Evolutionary conservation across 2,797 vertebrate species (phyloP), one percentile per base, ranked within the genome.

Genomic region (Parotocinclus haroldoi): DNA sequence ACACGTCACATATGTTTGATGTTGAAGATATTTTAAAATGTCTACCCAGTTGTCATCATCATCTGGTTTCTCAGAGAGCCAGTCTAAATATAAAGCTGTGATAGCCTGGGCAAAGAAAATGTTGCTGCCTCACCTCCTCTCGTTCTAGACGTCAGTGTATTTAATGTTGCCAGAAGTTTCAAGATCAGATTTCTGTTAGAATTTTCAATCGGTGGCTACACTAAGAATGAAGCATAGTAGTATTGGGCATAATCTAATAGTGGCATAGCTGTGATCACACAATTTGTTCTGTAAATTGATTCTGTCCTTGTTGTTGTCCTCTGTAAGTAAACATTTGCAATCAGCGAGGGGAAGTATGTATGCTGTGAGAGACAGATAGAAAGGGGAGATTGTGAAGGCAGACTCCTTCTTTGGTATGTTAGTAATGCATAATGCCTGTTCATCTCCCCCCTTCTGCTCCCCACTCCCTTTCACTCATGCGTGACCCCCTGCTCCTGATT

Each of bases 91-190:
- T 78, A 78, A 86, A 85, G 81, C 82, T 76, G 74, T 81, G 83
- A 86, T 84, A 81, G 82, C 85, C 81, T 79, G 79, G 69, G 79
- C 77, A 39, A 68, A 76, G 78, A 85, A 86, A 87, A 89, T 82
- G 49, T 75, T 40, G 82, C 83, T 78, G 52, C 53, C 66, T 55
- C 48, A 74, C 52, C 48, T 63, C 58, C 3, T 51, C 37, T 48
- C 53, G 51, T 63, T 18, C 37, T 59, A 18, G 46, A 40, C 10
- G 16, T 40, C 53, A 17, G 36, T 39, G 44, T 56, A 27, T 7
- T 62, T 51, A 62, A 40, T 52, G 17, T 19, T 55, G 45, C 61
- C 50, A 36, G 50, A 10, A 16, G 13, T 52, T 10, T 27, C 52
- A 7, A 42, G 63, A 17, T 63, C 45, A 17, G 18, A 45, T 70